Conservation (phyloP, 2,888 invertebrate genomes). For the Syritta pipiens region DNA sequence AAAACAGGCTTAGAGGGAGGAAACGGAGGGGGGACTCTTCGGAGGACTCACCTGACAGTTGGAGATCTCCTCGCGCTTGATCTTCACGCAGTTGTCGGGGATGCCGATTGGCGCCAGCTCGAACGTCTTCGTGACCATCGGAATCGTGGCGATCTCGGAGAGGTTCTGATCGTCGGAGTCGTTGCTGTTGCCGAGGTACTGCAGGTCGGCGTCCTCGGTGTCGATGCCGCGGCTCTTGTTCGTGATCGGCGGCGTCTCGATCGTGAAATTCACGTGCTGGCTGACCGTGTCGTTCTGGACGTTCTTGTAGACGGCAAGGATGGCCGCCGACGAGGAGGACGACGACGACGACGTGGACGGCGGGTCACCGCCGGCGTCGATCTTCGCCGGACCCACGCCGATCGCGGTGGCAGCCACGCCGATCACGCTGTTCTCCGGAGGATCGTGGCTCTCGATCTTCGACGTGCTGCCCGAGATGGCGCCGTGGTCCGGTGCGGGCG, state of each 20-base stretch:
- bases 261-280: conserved; percentile 68
- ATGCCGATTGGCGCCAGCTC: conserved; percentile 78
- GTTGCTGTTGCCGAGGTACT: conserved; percentile 76
- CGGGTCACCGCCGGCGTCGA: conserved; percentile 38
- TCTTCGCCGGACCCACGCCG: conserved; percentile 36
- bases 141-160: conserved; percentile 70
- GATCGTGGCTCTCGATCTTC: conserved; percentile 17
- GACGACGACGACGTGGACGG: conserved; percentile 17
- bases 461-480: conserved; percentile 18
- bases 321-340: conserved; percentile 40
- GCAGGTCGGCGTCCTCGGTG: conserved; percentile 74
- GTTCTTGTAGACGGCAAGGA: conserved; percentile 66
- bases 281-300: conserved; percentile 71
- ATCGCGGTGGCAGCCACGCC: conserved; percentile 48
- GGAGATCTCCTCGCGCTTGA: conserved; percentile 76
- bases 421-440: conserved; percentile 44
- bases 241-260: conserved; percentile 74
- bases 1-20: too few species aligned
- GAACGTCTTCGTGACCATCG: conserved; percentile 73
- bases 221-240: conserved; percentile 72
- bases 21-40: too few species aligned
- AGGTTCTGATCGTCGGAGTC: conserved; percentile 76
- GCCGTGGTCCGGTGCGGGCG: conserved; percentile 7
- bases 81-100: conserved; percentile 78
- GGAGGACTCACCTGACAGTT: conserved; percentile 82